A percentile compares a stretch with the other conserved stretches of the same genome.
Evolutionary conservation across 2,113 vertebrate genomes (phyloP).

Genomic region (Ramphastos sulfuratus): DNA sequence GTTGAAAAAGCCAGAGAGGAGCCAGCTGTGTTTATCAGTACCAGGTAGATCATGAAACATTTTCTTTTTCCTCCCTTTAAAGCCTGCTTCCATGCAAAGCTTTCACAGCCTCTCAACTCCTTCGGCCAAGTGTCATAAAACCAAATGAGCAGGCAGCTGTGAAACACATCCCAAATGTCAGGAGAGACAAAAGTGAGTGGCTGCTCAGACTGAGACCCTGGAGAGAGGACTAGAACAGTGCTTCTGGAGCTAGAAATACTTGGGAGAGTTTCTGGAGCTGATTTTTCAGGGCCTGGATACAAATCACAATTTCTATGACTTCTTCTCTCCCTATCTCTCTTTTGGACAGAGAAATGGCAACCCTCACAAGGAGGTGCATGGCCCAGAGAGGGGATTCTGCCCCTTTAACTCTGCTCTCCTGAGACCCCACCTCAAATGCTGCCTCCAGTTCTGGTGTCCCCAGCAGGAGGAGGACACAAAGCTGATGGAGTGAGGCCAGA

Average conservation of each 20-base stretch:
- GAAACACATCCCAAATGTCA: not conserved
- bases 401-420: not conserved
- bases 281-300: not conserved
- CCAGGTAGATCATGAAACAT: not conserved
- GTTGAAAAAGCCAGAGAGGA: not conserved
- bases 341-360: not conserved
- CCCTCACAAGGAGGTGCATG: not conserved
- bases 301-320: not conserved
- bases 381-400: not conserved
- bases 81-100: not conserved
- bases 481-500: no score
- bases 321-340: not conserved
- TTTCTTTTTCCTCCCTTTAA: not conserved
- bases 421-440: no score
- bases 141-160: not conserved
- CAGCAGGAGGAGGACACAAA: no score
- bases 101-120: not conserved
- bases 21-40: not conserved
- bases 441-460: no score
- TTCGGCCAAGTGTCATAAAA: not conserved
- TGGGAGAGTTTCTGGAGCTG: not conserved
- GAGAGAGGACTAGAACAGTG: not conserved
- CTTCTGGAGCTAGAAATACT: not conserved
- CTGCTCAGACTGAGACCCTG: not conserved
- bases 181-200: not conserved